phyloP scores from a whole-genome alignment of 2,113 vertebrate genomes.

The Emydura subglobosa region DNA sequence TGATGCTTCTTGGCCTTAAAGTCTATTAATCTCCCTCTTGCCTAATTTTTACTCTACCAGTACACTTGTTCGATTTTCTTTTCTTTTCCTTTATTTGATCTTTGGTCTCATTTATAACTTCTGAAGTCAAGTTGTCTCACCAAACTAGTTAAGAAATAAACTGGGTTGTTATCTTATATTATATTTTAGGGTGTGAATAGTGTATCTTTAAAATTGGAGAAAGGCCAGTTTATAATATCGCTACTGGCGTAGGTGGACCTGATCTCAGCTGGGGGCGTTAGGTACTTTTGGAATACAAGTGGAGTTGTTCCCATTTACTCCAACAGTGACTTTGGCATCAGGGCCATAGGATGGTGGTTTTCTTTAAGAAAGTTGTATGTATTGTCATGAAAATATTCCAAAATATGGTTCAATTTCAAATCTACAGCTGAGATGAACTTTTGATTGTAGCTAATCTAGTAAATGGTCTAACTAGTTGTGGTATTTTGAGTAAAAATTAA shows the following conservation, averaged over 20 bases:
- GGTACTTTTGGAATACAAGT: not conserved
- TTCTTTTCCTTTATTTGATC: not conserved
- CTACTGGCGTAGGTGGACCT: not conserved
- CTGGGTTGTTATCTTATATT: accelerated
- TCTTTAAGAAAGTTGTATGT: not conserved
- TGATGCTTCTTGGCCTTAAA: not conserved
- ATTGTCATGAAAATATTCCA: not conserved
- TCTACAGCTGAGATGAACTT: slow-evolving; percentile 33
- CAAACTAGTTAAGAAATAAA: not conserved
- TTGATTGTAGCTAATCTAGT: slow-evolving; percentile 19
- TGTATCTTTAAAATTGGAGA: not conserved
- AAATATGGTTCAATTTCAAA: not conserved
- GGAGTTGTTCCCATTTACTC: not conserved
- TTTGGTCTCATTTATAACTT: not conserved
- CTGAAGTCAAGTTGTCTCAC: not conserved
- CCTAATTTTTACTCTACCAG: not conserved
- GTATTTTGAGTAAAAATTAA: not conserved
- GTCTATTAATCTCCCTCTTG: not conserved
- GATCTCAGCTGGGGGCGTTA: not conserved
- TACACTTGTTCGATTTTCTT: not conserved
- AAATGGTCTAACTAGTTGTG: not conserved
- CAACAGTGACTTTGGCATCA: not conserved
- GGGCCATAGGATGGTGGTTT: not conserved
- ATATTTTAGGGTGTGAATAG: not conserved
- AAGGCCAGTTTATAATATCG: not conserved